Conservation (phyloP, 2,888 invertebrate species). For the Tetragnatha montana region DNA sequence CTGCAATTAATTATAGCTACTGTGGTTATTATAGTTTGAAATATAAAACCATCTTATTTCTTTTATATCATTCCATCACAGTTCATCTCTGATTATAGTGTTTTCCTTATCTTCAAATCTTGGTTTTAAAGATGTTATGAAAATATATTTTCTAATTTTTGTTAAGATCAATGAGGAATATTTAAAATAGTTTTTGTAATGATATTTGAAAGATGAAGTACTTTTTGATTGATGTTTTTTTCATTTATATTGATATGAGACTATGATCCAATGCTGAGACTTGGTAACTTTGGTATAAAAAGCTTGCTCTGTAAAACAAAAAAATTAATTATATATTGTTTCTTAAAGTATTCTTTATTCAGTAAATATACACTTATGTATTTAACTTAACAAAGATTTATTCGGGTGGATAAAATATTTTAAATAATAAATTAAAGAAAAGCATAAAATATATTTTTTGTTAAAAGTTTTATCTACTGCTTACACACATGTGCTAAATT, state of each 20-base stretch:
- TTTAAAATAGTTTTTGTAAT: conserved; percentile 19
- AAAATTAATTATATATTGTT: conserved; percentile 20
- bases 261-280: conserved; percentile 73
- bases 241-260: conserved; percentile 28
- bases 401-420: too few relatives aligned
- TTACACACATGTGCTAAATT: too few relatives aligned
- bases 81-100: neutral
- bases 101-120: too few relatives aligned
- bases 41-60: neutral
- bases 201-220: conserved; percentile 11
- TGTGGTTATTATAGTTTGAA: too few relatives aligned
- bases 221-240: conserved; percentile 4
- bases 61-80: conserved; percentile 1
- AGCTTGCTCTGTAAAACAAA: conserved; percentile 72
- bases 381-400: too few relatives aligned
- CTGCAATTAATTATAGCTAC: neutral
- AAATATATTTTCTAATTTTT: conserved; percentile 26
- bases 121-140: conserved; percentile 8
- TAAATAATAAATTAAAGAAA: neutral
- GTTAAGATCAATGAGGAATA: neutral
- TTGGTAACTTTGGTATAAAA: conserved; percentile 74
- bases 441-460: neutral
- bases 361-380: too few relatives aligned
- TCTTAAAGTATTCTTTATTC: too few relatives aligned
- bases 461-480: too few relatives aligned